phyloP scores from a whole-genome alignment of 2,888 invertebrate species.

The Xylocampa areola region DNA sequence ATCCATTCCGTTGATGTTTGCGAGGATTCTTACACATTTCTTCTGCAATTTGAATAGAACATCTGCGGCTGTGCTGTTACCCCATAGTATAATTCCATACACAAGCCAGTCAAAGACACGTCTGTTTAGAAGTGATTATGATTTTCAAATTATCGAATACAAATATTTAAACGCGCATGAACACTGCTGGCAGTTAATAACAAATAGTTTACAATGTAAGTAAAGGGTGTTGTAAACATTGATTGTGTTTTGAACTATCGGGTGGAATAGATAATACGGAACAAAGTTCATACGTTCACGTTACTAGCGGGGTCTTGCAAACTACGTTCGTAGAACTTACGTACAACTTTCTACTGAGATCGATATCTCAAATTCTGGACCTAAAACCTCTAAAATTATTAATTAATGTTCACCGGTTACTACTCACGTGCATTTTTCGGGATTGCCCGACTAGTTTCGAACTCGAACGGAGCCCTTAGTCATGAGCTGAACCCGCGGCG shows the following conservation, averaged over 20 bases:
- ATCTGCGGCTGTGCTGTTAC: too few species aligned
- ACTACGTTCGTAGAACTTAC: conserved; percentile 29
- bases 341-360: conserved; percentile 38
- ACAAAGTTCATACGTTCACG: conserved; percentile 58
- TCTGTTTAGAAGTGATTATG: too few species aligned
- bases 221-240: conserved; percentile 56
- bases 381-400: conserved; percentile 41
- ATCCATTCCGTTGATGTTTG: too few species aligned
- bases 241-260: conserved; percentile 69
- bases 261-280: conserved; percentile 63
- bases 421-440: too few species aligned
- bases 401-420: conserved; percentile 21
- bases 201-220: conserved; percentile 24
- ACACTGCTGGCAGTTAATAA: conserved; percentile 5
- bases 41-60: too few species aligned
- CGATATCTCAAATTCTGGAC: conserved; percentile 46
- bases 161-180: neutral
- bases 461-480: too few species aligned
- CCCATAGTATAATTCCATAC: too few species aligned
- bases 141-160: neutral
- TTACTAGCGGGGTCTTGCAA: conserved; percentile 20
- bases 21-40: too few species aligned
- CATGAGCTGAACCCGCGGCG: too few species aligned
- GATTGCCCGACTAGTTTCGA: too few species aligned
- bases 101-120: too few species aligned